A percentile compares a stretch with the other conserved stretches of the same genome.
These are phyloP conservation scores for Trinectes maculatus DNA, from an alignment of 2,113 vertebrate species.

Conservation along the genomic window DNA sequence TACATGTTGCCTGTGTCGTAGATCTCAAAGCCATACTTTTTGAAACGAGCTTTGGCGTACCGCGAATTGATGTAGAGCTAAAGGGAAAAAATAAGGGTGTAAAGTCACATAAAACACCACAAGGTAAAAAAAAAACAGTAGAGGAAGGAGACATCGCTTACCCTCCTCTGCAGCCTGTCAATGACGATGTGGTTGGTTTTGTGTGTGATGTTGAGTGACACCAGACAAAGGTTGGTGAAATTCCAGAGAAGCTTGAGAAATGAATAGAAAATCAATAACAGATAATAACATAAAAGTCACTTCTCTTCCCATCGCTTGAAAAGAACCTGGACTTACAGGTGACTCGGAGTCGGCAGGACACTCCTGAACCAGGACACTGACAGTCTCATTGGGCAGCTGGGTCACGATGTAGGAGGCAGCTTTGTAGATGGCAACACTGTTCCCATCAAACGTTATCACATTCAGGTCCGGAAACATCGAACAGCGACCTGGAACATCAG, in stretches of 20 bases:
- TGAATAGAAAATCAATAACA: neutral
- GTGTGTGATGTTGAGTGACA: slow-evolving; percentile 90
- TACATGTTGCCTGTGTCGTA: slow-evolving; percentile 97
- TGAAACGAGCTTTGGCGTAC: slow-evolving; percentile 88
- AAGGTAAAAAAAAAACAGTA: neutral
- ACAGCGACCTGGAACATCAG: slow-evolving; percentile 87
- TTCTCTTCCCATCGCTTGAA: neutral
- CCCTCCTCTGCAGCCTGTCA: slow-evolving; percentile 90
- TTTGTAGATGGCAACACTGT: slow-evolving; percentile 88
- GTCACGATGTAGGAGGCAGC: slow-evolving; percentile 90
- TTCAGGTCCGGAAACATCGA: slow-evolving; percentile 94
- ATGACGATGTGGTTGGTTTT: slow-evolving; percentile 86
- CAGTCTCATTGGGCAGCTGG: slow-evolving; percentile 86
- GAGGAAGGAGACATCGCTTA: slow-evolving; percentile 62
- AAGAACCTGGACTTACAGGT: slow-evolving; percentile 47
- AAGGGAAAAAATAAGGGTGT: neutral
- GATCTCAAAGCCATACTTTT: slow-evolving; percentile 91
- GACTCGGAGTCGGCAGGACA: slow-evolving; percentile 84
- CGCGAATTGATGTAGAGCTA: slow-evolving; percentile 91
- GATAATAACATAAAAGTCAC: neutral
- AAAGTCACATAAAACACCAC: neutral
- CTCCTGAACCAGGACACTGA: slow-evolving; percentile 87
- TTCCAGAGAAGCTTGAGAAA: slow-evolving; percentile 79
- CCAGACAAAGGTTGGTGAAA: slow-evolving; percentile 89
- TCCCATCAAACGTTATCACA: slow-evolving; percentile 93